A percentile compares a stretch with the other conserved stretches of the same genome.
phyloP scores from a whole-genome alignment of 2,113 vertebrate species.

The Nettapus auritus region DNA sequence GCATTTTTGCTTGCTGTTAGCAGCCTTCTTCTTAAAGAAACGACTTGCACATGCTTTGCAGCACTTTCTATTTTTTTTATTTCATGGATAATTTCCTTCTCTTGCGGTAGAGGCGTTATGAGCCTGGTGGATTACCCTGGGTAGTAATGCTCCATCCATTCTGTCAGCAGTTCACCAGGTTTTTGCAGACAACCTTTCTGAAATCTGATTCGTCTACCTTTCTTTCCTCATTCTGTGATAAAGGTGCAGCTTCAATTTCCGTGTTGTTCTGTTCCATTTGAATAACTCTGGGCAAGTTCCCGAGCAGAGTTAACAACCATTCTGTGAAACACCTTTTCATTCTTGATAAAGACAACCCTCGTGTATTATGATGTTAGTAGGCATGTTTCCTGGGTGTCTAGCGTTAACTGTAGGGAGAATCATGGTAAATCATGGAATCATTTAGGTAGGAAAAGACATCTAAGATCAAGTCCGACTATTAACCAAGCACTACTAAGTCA shows the following conservation, averaged over 20 bases:
- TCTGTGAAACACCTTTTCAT: background rate
- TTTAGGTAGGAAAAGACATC: no score
- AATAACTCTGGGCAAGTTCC: background rate
- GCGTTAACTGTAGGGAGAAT: background rate
- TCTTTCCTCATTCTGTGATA: background rate
- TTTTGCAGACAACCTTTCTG: background rate
- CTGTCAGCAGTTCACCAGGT: background rate
- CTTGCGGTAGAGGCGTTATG: background rate
- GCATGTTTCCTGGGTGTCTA: background rate
- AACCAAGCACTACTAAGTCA: no score
- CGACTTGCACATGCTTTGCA: background rate
- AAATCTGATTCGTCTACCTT: background rate
- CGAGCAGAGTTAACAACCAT: background rate
- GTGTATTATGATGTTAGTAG: background rate
- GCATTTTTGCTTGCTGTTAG: slow-evolving; percentile 4
- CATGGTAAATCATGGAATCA: background rate
- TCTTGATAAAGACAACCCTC: background rate
- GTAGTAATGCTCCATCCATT: background rate
- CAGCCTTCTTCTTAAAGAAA: background rate
- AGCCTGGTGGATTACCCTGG: background rate
- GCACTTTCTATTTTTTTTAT: background rate
- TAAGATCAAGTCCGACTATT: no score
- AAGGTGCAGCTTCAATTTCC: background rate
- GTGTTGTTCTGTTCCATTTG: background rate
- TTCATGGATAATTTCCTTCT: slow-evolving; percentile 1